Conservation (phyloP, 2,888 invertebrate species). For the Drosophila barbarae region DNA sequence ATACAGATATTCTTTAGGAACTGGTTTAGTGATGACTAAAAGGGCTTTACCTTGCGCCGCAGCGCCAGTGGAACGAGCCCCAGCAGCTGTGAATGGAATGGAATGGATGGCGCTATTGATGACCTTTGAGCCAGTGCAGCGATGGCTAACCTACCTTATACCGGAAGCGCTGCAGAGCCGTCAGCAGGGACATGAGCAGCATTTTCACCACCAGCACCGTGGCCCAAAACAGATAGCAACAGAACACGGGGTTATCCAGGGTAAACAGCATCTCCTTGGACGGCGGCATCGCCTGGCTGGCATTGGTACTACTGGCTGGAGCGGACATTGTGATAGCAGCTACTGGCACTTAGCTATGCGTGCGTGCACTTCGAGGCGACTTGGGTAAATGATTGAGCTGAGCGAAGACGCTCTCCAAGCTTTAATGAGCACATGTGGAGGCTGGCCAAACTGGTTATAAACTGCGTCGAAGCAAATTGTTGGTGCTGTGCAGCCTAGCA, state of each 20-base stretch:
- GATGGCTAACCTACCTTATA: constrained; percentile 74
- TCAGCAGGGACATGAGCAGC: constrained; percentile 79
- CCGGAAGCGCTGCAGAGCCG: constrained; percentile 78
- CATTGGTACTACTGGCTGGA: constrained; percentile 1
- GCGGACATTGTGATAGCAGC: constrained; percentile 14
- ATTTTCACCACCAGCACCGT: constrained; percentile 79
- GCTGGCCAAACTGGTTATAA: constrained; percentile 60
- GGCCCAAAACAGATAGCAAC: constrained; percentile 78
- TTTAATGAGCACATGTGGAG: constrained; percentile 18
- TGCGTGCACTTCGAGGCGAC: constrained; percentile 27
- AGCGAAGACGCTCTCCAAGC: constrained; percentile 8
- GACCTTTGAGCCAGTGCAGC: constrained; percentile 20
- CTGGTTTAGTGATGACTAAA: constrained; percentile 13
- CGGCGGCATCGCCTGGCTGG: constrained; percentile 3
- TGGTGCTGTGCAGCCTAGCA: constrained; percentile 11
- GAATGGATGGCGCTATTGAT: background rate
- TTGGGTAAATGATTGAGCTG: constrained; percentile 5
- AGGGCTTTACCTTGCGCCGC: constrained; percentile 61
- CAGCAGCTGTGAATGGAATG: constrained; percentile 62
- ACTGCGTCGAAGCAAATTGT: constrained; percentile 20
- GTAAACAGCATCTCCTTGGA: constrained; percentile 56
- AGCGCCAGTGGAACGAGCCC: constrained; percentile 60
- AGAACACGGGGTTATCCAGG: constrained; percentile 78
- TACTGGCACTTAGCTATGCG: background rate
- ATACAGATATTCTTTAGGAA: constrained; percentile 7